Evolutionary conservation across 2,888 invertebrate genomes (phyloP).

Genomic region (Oxyteleia sp.): DNA sequence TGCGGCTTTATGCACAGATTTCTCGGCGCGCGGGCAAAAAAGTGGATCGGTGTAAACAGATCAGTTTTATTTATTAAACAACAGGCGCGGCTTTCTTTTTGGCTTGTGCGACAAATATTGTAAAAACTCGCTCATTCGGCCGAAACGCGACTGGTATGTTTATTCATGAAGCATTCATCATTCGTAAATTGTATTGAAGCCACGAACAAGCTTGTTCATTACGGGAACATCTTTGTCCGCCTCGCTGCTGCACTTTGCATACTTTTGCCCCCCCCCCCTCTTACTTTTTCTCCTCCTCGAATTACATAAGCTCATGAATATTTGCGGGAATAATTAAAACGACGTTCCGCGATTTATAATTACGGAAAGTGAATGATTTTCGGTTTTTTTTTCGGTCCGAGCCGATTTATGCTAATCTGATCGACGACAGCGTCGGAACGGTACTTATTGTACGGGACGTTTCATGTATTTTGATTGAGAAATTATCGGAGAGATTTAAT

Average conservation of each 20-base stretch:
- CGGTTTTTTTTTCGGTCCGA: constrained; percentile 21
- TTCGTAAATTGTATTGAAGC: constrained; percentile 15
- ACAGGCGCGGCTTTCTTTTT: not conserved
- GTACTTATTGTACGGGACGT: constrained; percentile 39
- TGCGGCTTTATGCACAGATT: constrained; percentile 66
- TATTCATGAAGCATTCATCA: constrained; percentile 48
- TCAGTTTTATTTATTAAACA: constrained; percentile 15
- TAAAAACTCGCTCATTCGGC: constrained; percentile 19
- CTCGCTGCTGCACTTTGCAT: constrained; percentile 26
- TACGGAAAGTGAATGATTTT: constrained; percentile 46
- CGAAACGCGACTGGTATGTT: constrained; percentile 3
- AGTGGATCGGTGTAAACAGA: constrained; percentile 33
- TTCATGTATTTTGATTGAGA: constrained; percentile 59
- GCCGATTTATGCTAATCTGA: constrained; percentile 13
- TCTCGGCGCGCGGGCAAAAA: constrained; percentile 50
- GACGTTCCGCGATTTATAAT: constrained; percentile 37
- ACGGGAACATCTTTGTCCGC: constrained; percentile 59
- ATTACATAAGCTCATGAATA: constrained; percentile 60
- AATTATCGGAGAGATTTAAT: constrained; percentile 63
- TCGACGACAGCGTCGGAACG: constrained; percentile 31
- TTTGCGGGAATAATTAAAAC: constrained; percentile 57
- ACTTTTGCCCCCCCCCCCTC: too few species aligned
- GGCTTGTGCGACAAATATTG: constrained; percentile 6
- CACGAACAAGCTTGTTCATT: constrained; percentile 40
- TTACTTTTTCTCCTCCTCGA: constrained; percentile 25